Evolutionary conservation across 2,797 vertebrate species (phyloP).

Genomic region (Coregonus sp.): DNA sequence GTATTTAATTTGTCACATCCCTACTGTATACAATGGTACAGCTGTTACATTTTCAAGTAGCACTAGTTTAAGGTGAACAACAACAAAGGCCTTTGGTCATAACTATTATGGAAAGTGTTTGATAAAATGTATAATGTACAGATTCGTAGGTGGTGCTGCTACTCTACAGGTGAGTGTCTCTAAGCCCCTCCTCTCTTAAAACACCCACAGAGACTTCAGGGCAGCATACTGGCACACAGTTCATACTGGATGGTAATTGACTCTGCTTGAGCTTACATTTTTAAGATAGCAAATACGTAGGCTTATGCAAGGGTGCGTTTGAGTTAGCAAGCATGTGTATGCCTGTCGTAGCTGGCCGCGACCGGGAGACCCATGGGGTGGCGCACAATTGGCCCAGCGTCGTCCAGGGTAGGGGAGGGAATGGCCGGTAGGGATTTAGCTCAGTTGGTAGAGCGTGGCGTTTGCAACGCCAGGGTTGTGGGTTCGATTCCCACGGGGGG

Average conservation of each 20-base stretch:
- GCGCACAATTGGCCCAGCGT: too few species aligned
- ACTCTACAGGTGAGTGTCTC: conserved; percentile 17
- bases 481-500: too few species aligned
- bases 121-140: conserved; percentile 25
- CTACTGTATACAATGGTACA: not conserved
- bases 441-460: too few species aligned
- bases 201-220: conserved; percentile 38
- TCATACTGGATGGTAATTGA: conserved; percentile 25
- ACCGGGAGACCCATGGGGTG: too few species aligned
- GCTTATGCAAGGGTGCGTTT: conserved; percentile 16
- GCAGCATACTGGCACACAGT: conserved; percentile 25
- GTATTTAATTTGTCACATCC: too few species aligned
- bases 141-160: conserved; percentile 23
- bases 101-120: conserved; percentile 22
- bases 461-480: too few species aligned
- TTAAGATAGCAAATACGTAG: conserved; percentile 2
- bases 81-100: conserved; percentile 14
- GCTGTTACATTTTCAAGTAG: not conserved
- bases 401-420: too few species aligned
- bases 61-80: conserved; percentile 16
- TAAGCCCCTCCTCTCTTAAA: conserved; percentile 14
- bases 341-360: not conserved
- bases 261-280: conserved; percentile 1
- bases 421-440: too few species aligned
- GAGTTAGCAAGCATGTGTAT: not conserved